These are phyloP conservation scores for Incurvaria masculella DNA, from an alignment of 2,888 invertebrate genomes.

Conservation along the genomic window DNA sequence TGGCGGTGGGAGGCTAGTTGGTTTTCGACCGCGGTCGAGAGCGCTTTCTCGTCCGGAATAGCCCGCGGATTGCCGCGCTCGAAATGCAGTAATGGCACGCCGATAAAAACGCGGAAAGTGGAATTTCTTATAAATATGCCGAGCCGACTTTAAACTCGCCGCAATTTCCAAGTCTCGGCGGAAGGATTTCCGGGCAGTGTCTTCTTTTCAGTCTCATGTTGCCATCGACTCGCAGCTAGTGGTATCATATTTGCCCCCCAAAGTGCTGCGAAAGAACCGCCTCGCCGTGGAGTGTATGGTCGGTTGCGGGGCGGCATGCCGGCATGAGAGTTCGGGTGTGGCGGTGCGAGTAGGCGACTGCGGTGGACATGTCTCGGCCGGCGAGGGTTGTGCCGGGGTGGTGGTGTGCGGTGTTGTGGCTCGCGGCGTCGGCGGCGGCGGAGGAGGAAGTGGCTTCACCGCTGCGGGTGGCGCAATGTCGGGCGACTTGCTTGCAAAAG, in stretches of 20 bases:
- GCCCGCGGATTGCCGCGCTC: background rate
- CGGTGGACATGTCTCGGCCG: background rate
- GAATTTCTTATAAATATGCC: background rate
- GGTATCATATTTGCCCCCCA: too few relatives aligned
- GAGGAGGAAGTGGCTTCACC: slow-evolving; percentile 69
- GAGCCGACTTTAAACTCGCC: too few relatives aligned
- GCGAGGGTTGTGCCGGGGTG: background rate
- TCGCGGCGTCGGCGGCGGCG: slow-evolving; percentile 45
- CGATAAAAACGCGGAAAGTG: background rate
- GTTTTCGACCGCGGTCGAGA: slow-evolving; percentile 40
- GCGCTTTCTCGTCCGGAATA: background rate
- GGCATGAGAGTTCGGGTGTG: too few relatives aligned
- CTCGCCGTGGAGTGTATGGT: too few relatives aligned
- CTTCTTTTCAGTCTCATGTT: too few relatives aligned
- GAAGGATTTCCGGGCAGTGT: too few relatives aligned
- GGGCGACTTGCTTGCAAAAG: slow-evolving; percentile 70
- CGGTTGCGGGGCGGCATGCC: too few relatives aligned
- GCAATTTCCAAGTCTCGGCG: too few relatives aligned
- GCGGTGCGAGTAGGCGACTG: background rate
- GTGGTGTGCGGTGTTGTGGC: too few relatives aligned
- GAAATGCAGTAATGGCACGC: background rate
- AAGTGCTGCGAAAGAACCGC: too few relatives aligned
- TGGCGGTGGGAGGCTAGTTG: slow-evolving; percentile 51
- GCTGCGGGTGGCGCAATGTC: slow-evolving; percentile 67
- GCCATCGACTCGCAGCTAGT: too few relatives aligned